A percentile compares a stretch with the other conserved stretches of the same genome.
These are phyloP conservation scores for Adelosebastes latens DNA, from an alignment of 2,797 vertebrate genomes.

Conservation along the genomic window DNA sequence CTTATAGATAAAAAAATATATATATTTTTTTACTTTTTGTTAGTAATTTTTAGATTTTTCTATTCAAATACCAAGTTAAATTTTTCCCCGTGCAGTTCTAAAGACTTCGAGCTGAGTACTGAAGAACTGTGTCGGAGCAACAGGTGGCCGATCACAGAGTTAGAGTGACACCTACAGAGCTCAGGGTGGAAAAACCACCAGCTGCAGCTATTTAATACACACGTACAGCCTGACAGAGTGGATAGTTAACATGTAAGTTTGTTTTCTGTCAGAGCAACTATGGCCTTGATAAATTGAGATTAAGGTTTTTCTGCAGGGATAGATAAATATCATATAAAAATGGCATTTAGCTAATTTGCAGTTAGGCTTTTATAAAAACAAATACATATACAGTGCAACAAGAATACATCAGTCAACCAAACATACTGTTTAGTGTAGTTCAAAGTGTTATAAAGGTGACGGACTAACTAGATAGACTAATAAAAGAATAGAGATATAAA, in stretches of 20 bases:
- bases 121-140: constrained; percentile 62
- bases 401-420: background rate
- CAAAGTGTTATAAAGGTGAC: background rate
- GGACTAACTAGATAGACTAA: background rate
- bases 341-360: background rate
- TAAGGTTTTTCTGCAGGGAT: background rate
- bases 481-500: background rate
- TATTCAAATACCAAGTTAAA: background rate
- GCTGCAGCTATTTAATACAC: background rate
- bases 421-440: background rate
- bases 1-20: background rate
- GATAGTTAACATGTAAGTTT: background rate
- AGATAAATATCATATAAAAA: background rate
- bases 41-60: background rate
- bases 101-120: background rate
- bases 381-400: background rate
- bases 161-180: constrained; percentile 81
- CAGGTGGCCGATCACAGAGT: constrained; percentile 78
- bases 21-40: background rate
- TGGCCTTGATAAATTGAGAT: background rate
- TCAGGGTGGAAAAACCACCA: background rate
- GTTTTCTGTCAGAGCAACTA: background rate
- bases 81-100: background rate
- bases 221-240: background rate
- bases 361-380: background rate